A percentile compares a stretch with the other conserved stretches of the same genome.
Evolutionary conservation across 2,113 vertebrate species (phyloP).

Genomic region (Thryonomys swinderianus): DNA sequence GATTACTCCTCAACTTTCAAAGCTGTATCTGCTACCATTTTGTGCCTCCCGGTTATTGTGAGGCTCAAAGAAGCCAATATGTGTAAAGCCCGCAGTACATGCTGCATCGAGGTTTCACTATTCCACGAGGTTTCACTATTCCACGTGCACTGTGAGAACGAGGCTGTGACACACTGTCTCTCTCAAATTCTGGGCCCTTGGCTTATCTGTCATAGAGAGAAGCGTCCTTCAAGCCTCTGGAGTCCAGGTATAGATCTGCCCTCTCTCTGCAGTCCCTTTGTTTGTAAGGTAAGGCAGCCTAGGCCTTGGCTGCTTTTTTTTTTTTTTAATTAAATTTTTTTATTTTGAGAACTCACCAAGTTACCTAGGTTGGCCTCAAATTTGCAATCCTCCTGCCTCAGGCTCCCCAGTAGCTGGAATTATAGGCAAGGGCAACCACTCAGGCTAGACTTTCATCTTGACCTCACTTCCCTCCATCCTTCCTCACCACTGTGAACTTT

Average conservation of each 20-base stretch:
- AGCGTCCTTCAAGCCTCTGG: background rate
- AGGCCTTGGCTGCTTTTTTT: background rate
- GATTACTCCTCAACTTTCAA: background rate
- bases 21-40: rapidly evolving
- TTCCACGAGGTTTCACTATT: no score
- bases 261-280: background rate
- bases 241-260: background rate
- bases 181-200: background rate
- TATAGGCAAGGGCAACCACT: background rate
- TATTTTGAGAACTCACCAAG: background rate
- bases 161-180: rapidly evolving
- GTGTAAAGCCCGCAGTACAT: background rate
- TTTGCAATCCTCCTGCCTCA: background rate
- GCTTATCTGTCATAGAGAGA: background rate
- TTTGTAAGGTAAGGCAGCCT: rapidly evolving
- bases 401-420: background rate
- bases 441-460: background rate
- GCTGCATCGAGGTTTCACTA: rapidly evolving
- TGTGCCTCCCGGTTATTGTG: rapidly evolving
- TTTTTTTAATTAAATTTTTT: background rate
- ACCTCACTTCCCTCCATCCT: background rate
- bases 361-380: background rate
- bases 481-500: background rate
- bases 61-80: background rate
- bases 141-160: rapidly evolving